Evolutionary conservation across 1,140 invertebrate genomes (phyloP), one percentile per base, ranked within the genome.

Genomic region (Drosophila bocki): DNA sequence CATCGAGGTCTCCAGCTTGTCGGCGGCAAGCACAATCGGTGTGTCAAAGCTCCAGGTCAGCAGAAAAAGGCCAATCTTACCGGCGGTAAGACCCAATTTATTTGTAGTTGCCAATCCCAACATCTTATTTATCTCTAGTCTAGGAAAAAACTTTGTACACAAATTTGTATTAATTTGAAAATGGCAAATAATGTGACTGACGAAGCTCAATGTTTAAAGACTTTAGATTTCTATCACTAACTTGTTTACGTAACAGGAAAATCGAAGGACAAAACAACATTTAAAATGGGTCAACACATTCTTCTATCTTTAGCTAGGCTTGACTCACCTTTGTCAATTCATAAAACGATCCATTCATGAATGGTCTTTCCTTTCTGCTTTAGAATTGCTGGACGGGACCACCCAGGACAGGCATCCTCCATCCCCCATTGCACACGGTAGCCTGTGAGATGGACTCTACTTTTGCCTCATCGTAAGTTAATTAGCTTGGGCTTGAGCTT

Each of bases 311-410:
- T 26, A 26, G 45, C 37, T 41, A 5, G 17, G 17, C 26, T 17
- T 33, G 7, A 17, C 44, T 42, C 15, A 29, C 7, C 29, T 15
- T 7, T 6, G 22, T 69, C 54, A 22, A 74, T 75, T 75, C 71
- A 75, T 74, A 47, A 47, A 35, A 42, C 19, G 42, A 33, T 35
- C 42, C 69, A 71, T 71, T 71, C 69, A 71, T 71, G 51, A 71
- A 37, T 17, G 12, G 56, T 39, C 45, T 45, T 70, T 7, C 22
- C 32, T 37, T 41, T 67, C 35, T 35, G 64, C 35, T 17, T 19
- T 32, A 37, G 37, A 17, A 65, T 2, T 12, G 42, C 54, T 57
- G 42, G 45, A 53, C 54, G 53, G 74, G 72, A 63, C 71, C 70
- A 80, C 47, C 69, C 69, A 50, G 45, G 48, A 19, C 29, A n/a